Evolutionary conservation across 2,888 invertebrate species (phyloP).

Genomic region (Eurois occulta): DNA sequence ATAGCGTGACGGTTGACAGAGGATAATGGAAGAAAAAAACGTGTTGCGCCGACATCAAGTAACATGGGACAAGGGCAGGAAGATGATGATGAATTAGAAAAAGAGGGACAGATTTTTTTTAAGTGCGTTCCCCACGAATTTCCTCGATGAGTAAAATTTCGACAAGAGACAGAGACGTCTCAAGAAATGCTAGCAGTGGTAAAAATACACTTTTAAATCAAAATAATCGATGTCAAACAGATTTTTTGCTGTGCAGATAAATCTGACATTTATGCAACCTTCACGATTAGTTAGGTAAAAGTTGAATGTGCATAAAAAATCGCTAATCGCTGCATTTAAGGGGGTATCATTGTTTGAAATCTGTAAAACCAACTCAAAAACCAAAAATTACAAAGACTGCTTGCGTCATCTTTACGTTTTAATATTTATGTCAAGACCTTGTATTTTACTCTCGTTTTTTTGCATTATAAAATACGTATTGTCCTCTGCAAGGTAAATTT

Average conservation of each 20-base stretch:
- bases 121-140: not conserved
- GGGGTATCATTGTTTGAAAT: not conserved
- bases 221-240: not conserved
- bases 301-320: not conserved
- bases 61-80: too few relatives aligned
- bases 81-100: too few relatives aligned
- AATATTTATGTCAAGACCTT: conserved; percentile 19
- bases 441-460: not conserved
- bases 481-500: not conserved
- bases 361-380: not conserved
- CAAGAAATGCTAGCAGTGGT: not conserved
- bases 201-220: not conserved
- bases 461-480: conserved; percentile 5
- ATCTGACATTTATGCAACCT: not conserved
- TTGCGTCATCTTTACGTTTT: not conserved
- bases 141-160: not conserved
- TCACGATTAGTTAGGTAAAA: not conserved
- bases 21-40: too few relatives aligned
- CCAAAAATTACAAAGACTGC: not conserved
- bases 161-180: too few relatives aligned
- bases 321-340: not conserved
- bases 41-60: too few relatives aligned
- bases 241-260: not conserved
- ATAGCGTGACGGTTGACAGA: too few relatives aligned
- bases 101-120: not conserved